Percentiles rank a stretch among this genome's conserved stretches.
Evolutionary conservation across 2,797 vertebrate genomes (phyloP).

Genomic region (Pygocentrus nattereri): DNA sequence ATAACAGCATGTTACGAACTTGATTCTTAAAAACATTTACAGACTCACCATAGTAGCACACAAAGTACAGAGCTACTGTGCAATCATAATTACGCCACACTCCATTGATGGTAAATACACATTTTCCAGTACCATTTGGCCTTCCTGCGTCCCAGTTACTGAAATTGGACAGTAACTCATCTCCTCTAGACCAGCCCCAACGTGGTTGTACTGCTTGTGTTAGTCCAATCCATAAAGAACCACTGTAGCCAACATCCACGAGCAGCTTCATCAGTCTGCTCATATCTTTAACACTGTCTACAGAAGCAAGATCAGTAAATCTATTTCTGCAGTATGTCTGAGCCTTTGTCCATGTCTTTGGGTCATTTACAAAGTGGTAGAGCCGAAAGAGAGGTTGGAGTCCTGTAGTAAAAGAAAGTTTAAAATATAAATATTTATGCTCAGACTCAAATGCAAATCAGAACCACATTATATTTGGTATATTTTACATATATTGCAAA

Average conservation of each 20-base stretch:
- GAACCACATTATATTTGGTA: too few relatives aligned
- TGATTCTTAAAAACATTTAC: not conserved
- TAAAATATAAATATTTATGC: not conserved
- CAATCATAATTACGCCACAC: constrained; percentile 14
- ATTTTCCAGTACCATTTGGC: constrained; percentile 10
- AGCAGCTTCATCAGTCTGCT: not conserved
- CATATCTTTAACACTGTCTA: constrained; percentile 18
- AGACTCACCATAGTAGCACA: constrained; percentile 33
- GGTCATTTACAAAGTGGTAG: not conserved
- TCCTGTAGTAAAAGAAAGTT: not conserved
- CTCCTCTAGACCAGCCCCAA: constrained; percentile 56
- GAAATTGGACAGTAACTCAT: not conserved
- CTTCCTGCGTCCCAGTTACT: not conserved
- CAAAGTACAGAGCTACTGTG: not conserved
- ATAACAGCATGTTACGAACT: too few relatives aligned
- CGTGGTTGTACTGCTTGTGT: rapidly evolving
- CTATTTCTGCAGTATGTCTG: not conserved
- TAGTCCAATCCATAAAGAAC: constrained; percentile 61
- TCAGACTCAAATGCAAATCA: too few relatives aligned
- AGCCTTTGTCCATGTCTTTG: constrained; percentile 21
- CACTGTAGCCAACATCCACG: rapidly evolving
- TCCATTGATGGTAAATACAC: not conserved
- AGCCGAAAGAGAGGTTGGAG: not conserved
- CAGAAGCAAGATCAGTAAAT: not conserved
- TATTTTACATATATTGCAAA: too few relatives aligned